These are phyloP conservation scores for Ranitomeya variabilis DNA, from an alignment of 2,113 vertebrate species.

Conservation along the genomic window DNA sequence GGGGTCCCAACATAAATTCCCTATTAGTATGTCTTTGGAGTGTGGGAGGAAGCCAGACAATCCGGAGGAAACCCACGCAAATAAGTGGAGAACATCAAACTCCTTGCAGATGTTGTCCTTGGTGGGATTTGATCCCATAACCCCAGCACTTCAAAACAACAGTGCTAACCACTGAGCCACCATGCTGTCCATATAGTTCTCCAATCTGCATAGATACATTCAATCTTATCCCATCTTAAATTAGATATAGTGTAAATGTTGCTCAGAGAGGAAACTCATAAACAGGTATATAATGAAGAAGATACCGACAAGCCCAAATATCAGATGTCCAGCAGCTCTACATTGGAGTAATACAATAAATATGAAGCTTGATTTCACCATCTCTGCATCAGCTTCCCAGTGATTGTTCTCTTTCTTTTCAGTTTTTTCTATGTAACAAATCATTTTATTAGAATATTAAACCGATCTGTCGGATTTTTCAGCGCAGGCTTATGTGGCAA, in stretches of 20 bases:
- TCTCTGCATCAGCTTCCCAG: background rate
- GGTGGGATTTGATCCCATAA: too few relatives aligned
- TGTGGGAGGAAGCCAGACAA: too few relatives aligned
- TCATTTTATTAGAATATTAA: background rate
- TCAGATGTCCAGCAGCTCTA: background rate
- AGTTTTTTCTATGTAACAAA: background rate
- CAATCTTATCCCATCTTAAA: too few relatives aligned
- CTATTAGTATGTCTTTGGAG: too few relatives aligned
- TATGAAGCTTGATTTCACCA: background rate
- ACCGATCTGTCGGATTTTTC: background rate
- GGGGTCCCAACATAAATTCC: too few relatives aligned
- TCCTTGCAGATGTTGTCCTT: too few relatives aligned
- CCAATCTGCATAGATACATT: background rate
- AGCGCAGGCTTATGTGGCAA: background rate
- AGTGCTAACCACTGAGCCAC: too few relatives aligned
- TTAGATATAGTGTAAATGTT: background rate
- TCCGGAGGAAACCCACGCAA: too few relatives aligned
- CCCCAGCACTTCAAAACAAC: too few relatives aligned
- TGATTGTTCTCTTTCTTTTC: background rate
- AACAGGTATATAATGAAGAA: background rate
- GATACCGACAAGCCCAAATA: too few relatives aligned
- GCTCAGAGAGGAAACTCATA: background rate
- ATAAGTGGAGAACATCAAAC: too few relatives aligned
- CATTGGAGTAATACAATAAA: background rate
- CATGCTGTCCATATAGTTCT: background rate